Evolutionary conservation across 2,113 vertebrate genomes (phyloP).

Genomic region (Gymnobelideus leadbeateri): DNA sequence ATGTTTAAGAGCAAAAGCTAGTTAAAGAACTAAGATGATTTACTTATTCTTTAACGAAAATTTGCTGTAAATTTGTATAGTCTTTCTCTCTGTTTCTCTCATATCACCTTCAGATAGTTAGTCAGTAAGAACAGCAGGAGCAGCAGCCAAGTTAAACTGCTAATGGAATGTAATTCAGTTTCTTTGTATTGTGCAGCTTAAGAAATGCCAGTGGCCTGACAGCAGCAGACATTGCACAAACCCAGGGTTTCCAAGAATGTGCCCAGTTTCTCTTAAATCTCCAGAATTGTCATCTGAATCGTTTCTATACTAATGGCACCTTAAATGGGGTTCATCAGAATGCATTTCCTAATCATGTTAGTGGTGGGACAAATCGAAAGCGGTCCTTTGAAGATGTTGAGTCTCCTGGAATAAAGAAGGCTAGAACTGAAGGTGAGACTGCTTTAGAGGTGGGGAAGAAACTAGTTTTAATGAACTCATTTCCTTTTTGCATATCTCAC

Average conservation of each 20-base stretch:
- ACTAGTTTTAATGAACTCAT: conserved; percentile 18
- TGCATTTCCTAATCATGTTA: conserved; percentile 82
- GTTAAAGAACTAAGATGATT: conserved; percentile 80
- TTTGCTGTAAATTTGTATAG: conserved; percentile 78
- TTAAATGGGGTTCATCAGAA: conserved; percentile 86
- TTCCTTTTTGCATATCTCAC: neutral
- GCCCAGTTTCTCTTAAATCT: conserved; percentile 92
- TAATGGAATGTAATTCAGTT: conserved; percentile 87
- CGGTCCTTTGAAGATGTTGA: conserved; percentile 88
- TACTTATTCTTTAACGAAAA: conserved; percentile 79
- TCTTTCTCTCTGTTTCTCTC: conserved; percentile 63
- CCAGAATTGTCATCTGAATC: conserved; percentile 91
- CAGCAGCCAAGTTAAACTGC: conserved; percentile 65
- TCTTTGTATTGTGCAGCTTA: conserved; percentile 91
- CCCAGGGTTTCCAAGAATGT: conserved; percentile 95
- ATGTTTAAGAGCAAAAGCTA: conserved; percentile 81
- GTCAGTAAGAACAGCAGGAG: conserved; percentile 83
- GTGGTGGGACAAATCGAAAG: conserved; percentile 89
- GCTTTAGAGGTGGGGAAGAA: conserved; percentile 29
- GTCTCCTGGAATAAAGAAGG: conserved; percentile 88
- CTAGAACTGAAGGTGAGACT: conserved; percentile 88
- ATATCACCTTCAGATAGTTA: conserved; percentile 83
- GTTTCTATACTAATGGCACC: conserved; percentile 87
- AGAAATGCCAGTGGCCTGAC: conserved; percentile 96
- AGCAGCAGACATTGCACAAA: conserved; percentile 95